These are phyloP conservation scores for Hydrozoanthus gracilis DNA, from an alignment of 92 coral and sea anemone genomes.

Conservation along the genomic window DNA sequence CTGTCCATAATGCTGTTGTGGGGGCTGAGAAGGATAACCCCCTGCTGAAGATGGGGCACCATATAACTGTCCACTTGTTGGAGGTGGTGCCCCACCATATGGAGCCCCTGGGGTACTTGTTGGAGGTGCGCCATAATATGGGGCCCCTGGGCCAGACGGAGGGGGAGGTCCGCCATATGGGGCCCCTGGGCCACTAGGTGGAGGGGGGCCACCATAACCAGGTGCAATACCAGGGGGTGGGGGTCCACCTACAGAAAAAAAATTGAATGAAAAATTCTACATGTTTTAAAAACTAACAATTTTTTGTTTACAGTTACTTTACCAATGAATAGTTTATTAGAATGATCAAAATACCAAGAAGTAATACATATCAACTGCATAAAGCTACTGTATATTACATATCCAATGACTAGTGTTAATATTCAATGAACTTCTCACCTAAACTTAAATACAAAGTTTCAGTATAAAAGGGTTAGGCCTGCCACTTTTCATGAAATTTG, in stretches of 20 bases:
- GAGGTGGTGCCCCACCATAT: constrained; percentile 38
- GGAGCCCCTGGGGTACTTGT: constrained; percentile 32
- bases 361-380: no score
- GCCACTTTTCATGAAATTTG: no score
- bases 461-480: no score
- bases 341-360: no score
- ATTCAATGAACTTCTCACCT: no score
- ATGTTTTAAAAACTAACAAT: background rate
- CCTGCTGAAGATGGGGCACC: constrained; percentile 33
- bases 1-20: constrained; percentile 51
- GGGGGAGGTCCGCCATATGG: constrained; percentile 47
- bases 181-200: constrained; percentile 40
- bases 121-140: constrained; percentile 19
- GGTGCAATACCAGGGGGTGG: constrained; percentile 68
- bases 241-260: constrained; percentile 52
- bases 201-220: constrained; percentile 53
- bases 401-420: no score
- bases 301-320: background rate
- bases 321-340: background rate
- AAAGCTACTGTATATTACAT: no score
- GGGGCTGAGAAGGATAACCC: constrained; percentile 44
- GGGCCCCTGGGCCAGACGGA: constrained; percentile 45
- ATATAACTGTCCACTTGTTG: constrained; percentile 29
- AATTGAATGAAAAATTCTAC: background rate
- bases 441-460: no score